A percentile compares a stretch with the other conserved stretches of the same genome.
phyloP scores from a whole-genome alignment of 2,888 invertebrate genomes.

The Nomada fucata region DNA sequence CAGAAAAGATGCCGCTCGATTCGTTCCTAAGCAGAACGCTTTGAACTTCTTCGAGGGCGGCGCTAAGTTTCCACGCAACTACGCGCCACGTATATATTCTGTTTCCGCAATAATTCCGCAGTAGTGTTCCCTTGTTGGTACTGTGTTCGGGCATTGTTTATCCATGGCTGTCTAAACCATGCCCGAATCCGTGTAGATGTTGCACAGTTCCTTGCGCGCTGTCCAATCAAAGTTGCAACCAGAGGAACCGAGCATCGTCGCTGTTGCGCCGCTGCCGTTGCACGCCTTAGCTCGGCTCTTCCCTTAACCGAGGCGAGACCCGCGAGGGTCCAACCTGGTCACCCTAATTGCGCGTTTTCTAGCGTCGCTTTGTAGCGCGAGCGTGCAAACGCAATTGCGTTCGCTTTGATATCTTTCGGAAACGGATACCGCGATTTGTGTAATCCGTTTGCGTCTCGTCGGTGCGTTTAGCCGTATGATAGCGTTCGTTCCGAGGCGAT shows the following conservation, averaged over 20 bases:
- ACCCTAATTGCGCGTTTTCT: constrained; percentile 45
- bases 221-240: constrained; percentile 45
- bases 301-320: neutral
- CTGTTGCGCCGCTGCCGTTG: neutral
- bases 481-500: neutral
- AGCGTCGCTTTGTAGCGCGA: constrained; percentile 13
- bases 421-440: constrained; percentile 4
- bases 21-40: neutral
- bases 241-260: constrained; percentile 5
- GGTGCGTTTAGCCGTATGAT: too few species aligned
- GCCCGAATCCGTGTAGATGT: constrained; percentile 32
- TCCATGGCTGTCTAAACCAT: neutral
- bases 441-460: neutral
- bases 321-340: constrained; percentile 11
- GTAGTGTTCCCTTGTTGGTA: neutral
- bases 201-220: neutral
- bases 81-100: too few species aligned
- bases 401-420: constrained; percentile 16
- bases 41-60: neutral
- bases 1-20: too few species aligned
- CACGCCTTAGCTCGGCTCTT: constrained; percentile 3
- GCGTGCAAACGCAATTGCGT: neutral
- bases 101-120: too few species aligned
- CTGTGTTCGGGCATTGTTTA: neutral
- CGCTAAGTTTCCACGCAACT: neutral